These are phyloP conservation scores for Glandiceps talaboti DNA, from an alignment of 53 echinoderm and acorn worm species.

Conservation along the genomic window DNA sequence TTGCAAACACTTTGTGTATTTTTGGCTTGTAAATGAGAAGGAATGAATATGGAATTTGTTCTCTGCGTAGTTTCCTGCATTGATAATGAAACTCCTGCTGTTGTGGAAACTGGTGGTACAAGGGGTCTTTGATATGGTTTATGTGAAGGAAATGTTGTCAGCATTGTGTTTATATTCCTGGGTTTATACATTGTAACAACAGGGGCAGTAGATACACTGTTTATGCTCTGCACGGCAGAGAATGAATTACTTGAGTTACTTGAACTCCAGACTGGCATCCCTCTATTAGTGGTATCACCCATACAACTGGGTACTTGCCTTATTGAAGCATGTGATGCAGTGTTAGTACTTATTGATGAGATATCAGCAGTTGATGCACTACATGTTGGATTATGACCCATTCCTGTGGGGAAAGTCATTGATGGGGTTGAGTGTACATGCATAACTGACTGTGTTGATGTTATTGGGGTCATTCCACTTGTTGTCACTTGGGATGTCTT, in stretches of 20 bases:
- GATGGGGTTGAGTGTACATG: background rate
- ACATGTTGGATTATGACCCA: background rate
- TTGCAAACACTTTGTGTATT: background rate
- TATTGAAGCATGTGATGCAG: background rate
- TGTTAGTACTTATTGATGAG: too few relatives aligned
- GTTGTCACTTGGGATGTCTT: background rate
- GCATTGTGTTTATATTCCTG: background rate
- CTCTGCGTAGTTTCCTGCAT: background rate
- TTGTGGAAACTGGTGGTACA: background rate
- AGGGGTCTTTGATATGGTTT: background rate
- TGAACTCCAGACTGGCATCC: background rate
- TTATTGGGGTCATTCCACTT: background rate
- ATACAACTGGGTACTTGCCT: background rate
- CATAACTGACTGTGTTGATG: background rate
- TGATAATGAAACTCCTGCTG: background rate
- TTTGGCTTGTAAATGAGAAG: background rate
- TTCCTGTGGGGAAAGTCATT: background rate
- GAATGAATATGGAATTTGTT: background rate
- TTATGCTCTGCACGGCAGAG: slow-evolving; percentile 19
- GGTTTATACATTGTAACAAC: background rate
- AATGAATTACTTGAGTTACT: slow-evolving; percentile 15
- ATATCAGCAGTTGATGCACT: background rate
- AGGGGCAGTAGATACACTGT: background rate
- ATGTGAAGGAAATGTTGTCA: background rate
- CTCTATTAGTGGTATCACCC: slow-evolving; percentile 2